Conservation (phyloP, 2,113 vertebrate genomes). For the Seriola dumerili region DNA sequence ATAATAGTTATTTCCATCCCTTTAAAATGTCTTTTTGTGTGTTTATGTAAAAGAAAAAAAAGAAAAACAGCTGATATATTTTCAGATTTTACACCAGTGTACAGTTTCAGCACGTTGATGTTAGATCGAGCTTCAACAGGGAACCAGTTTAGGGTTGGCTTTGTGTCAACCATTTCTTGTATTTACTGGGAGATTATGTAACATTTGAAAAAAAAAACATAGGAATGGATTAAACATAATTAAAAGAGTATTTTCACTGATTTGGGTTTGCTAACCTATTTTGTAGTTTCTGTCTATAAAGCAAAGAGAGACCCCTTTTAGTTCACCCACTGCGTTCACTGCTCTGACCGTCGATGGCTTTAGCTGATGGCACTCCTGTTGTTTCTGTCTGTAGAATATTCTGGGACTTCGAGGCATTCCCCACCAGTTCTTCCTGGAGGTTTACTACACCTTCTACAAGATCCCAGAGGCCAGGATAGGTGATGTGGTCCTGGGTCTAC, state of each 20-base stretch:
- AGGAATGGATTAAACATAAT: background rate
- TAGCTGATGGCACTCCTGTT: background rate
- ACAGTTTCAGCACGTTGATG: background rate
- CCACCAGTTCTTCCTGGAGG: conserved; percentile 90
- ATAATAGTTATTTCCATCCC: too few relatives aligned
- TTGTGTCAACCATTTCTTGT: background rate
- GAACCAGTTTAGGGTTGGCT: background rate
- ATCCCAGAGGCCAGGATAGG: conserved; percentile 89
- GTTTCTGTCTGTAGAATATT: conserved; percentile 87
- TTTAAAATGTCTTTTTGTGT: too few relatives aligned
- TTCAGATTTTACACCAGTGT: too few relatives aligned
- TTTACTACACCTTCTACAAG: conserved; percentile 89
- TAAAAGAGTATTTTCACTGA: background rate
- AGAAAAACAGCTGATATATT: too few relatives aligned
- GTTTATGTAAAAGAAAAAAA: too few relatives aligned
- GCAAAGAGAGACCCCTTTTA: background rate
- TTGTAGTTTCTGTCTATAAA: background rate
- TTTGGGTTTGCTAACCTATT: background rate
- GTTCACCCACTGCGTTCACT: background rate
- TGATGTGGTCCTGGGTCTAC: conserved; percentile 88
- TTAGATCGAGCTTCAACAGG: too few relatives aligned
- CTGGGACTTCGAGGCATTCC: conserved; percentile 90
- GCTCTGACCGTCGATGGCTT: background rate
- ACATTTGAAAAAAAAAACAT: background rate
- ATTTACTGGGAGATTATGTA: background rate